These are phyloP conservation scores for Notodonta dromedarius DNA, from an alignment of 2,888 invertebrate genomes.

Conservation along the genomic window DNA sequence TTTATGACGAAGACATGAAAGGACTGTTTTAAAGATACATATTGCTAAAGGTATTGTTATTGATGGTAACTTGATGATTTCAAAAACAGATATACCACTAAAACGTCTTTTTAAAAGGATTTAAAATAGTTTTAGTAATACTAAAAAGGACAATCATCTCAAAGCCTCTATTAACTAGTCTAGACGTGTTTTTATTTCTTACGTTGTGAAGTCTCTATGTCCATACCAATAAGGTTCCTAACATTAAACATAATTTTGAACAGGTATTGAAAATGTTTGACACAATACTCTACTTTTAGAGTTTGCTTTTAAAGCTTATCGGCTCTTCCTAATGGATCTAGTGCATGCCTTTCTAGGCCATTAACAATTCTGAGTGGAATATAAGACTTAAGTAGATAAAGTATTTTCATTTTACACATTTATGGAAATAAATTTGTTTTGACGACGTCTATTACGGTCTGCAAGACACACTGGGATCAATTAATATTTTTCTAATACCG, in stretches of 20 bases:
- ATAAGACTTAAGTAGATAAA: background rate
- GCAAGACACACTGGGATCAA: too few species aligned
- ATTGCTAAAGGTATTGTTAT: background rate
- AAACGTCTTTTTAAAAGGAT: background rate
- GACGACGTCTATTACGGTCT: background rate
- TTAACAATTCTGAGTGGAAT: background rate
- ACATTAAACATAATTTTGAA: slow-evolving; percentile 48
- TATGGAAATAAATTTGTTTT: background rate
- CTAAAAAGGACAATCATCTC: slow-evolving; percentile 3
- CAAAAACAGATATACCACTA: background rate
- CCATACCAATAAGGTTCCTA: slow-evolving; percentile 35
- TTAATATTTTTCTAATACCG: too few species aligned
- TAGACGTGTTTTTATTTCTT: slow-evolving; percentile 25
- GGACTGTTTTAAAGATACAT: too few species aligned
- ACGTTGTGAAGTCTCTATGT: slow-evolving; percentile 26
- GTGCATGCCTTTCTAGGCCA: background rate
- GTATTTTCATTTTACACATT: too few species aligned
- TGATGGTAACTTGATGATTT: background rate
- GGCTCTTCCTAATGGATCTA: slow-evolving; percentile 13
- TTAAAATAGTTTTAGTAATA: background rate
- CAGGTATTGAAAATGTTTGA: slow-evolving; percentile 44
- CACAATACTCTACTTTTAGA: slow-evolving; percentile 28
- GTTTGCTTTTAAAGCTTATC: slow-evolving; percentile 38
- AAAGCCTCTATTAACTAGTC: slow-evolving; percentile 18
- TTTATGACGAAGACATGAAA: too few species aligned